phyloP scores from a whole-genome alignment of 2,888 invertebrate species.

The Idaea dimidiata region DNA sequence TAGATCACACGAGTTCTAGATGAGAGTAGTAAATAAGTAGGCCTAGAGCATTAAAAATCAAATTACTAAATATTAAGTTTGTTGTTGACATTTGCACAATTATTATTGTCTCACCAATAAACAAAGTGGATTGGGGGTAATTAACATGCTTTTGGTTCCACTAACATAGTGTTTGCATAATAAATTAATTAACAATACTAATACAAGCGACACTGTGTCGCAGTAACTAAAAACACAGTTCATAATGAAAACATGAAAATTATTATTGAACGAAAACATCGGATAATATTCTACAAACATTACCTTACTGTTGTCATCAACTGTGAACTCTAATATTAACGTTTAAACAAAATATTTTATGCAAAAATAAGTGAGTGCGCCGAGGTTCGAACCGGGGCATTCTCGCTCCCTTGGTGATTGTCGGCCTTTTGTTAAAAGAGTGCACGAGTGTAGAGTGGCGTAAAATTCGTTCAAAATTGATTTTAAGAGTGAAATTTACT shows the following conservation, averaged over 20 bases:
- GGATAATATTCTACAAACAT: neutral
- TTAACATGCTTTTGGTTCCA: too few relatives aligned
- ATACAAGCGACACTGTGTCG: too few relatives aligned
- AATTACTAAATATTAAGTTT: too few relatives aligned
- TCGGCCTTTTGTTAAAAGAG: neutral
- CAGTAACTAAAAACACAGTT: neutral
- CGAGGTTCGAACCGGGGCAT: slow-evolving; percentile 26
- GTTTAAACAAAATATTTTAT: neutral
- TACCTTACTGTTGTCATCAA: neutral
- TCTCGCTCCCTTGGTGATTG: slow-evolving; percentile 34
- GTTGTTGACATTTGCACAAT: too few relatives aligned
- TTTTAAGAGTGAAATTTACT: neutral
- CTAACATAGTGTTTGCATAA: too few relatives aligned
- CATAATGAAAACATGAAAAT: neutral
- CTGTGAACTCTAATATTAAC: neutral
- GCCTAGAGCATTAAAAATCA: too few relatives aligned
- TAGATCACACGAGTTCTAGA: too few relatives aligned
- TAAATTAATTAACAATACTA: too few relatives aligned
- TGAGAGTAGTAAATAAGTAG: too few relatives aligned
- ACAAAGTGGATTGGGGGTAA: too few relatives aligned
- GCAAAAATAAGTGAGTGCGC: neutral
- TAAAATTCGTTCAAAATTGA: neutral
- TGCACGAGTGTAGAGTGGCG: too few relatives aligned
- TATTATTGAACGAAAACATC: neutral
- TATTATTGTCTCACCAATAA: too few relatives aligned